Evolutionary conservation across 2,797 vertebrate genomes (phyloP), one percentile per base, ranked within the genome.

Genomic region (Gila robusta): DNA sequence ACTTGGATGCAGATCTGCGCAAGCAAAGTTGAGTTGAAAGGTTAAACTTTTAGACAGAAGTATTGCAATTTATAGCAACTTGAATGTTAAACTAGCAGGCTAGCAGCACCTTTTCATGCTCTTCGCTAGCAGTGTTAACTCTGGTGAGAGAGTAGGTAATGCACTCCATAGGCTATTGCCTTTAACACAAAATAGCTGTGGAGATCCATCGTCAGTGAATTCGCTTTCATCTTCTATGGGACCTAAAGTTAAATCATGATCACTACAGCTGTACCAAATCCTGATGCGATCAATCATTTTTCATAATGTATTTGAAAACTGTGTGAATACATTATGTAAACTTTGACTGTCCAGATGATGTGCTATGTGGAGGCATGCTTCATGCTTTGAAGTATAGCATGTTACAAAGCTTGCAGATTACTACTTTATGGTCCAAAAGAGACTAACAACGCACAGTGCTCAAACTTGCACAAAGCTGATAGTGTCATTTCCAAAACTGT

Each of bases 401-500:
- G 39, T 64, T 26, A 64, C 66, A 49, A 84, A 35, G 37, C 59
- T 86, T 66, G 47, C 62, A 16, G 49, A 85, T 81, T 85, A 81
- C 64, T 71, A 59, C 69, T 83, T 32, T 47, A 4, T 32, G 47
- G 67, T 77, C 74, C 16, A 81, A 62, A 52, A 81, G 54, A 77
- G 52, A 77, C 59, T 49, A 67, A 72, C 66, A 64, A 71, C 0
- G 52, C 44, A 74, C 37, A 77, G 28, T 64, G 19, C 35, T 73
- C 19, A 35, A 67, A 77, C 32, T 56, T 79, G 64, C 80, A 35
- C 85, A 35, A 19, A 76, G 28, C 56, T 74, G n/a, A 62, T 54
- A 26, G 54, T 78, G 72, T 88, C 37, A 62, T 62, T 64, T 70
- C 2, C 44, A 64, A 83, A n/a, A 79, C 21, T 70, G 81, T 88